Percentiles rank a stretch among this genome's conserved stretches.
phyloP scores from a whole-genome alignment of 2,797 vertebrate species.

The Potorous gilbertii region DNA sequence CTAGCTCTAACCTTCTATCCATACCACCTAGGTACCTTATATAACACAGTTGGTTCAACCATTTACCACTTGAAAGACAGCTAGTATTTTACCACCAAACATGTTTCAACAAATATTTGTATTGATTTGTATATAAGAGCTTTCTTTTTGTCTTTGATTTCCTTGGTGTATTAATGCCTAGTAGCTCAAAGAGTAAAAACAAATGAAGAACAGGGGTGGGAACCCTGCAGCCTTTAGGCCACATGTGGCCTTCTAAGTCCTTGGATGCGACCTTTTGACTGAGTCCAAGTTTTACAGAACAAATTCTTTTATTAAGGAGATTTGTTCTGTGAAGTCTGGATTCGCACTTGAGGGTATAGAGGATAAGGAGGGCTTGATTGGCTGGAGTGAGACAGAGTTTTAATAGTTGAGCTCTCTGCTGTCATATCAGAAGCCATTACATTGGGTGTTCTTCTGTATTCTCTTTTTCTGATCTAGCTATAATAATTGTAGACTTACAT shows the following conservation, averaged over 20 bases:
- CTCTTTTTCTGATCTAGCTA: not conserved
- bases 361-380: not conserved
- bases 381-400: not conserved
- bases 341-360: too few relatives aligned
- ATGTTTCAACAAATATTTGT: not conserved
- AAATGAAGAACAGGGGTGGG: not conserved
- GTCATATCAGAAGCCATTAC: not conserved
- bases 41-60: too few relatives aligned
- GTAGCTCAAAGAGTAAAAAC: not conserved
- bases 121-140: not conserved
- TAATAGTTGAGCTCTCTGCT: not conserved
- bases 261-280: too few relatives aligned
- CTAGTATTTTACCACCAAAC: not conserved
- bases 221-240: too few relatives aligned
- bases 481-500: not conserved
- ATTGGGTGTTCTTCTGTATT: not conserved
- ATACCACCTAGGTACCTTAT: too few relatives aligned
- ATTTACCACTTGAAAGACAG: too few relatives aligned
- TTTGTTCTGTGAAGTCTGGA: too few relatives aligned
- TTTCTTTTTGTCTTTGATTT: not conserved
- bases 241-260: too few relatives aligned
- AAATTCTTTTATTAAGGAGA: too few relatives aligned
- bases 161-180: not conserved
- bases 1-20: too few relatives aligned
- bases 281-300: too few relatives aligned